Base-by-base conservation (phyloP, 2,797 vertebrate genomes). In the Rhadinocentrus ornatus region DNA sequence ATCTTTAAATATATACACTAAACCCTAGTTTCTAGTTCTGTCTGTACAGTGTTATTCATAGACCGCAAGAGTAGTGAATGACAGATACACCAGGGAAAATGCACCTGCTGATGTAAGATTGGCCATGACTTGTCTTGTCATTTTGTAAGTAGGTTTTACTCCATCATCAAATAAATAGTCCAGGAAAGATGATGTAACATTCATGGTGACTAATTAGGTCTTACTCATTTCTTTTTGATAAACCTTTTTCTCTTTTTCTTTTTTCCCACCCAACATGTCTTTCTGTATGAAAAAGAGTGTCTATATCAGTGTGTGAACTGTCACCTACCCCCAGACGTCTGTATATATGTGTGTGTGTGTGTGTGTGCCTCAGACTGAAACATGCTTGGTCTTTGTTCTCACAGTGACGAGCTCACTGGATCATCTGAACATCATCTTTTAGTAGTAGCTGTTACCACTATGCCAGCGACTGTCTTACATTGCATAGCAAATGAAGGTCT, bases 351-450 rank as follows among this genome's bases (percentile, higher is more conserved):
- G n/a, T 15, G 37, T 58, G 31, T 62, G 3, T 73, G 50, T 73
- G 64, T 77, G 77, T 84, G 24, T 53, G 70, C 74, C 74, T 90
- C 87, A 88, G 66, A 90, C 65, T 79, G 86, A 91, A 86, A 89
- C 78, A 35, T 78, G 71, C 71, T 78, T 77, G 59, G 70, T 83
- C 71, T 85, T 61, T 88, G 65, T 89, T 93, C 86, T 92, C 73
- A 84, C 76, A 77, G 63, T 73, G 61, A 76, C 41, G 79, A 60
- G 75, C 73, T 69, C 63, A 31, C 52, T 39, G 52, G 34, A 71
- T 85, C 72, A 72, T 61, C 75, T 37, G 22, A 35, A 60, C 63
- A 66, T 76, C 29, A 69, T 86, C 61, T 81, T 81, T 72, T 78
- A 85, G 79, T 85, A 83, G 85, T 80, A 83, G 61, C 67, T 59